These are phyloP conservation scores for Sabatieria punctata DNA, from an alignment of 2,888 invertebrate species.

Conservation along the genomic window DNA sequence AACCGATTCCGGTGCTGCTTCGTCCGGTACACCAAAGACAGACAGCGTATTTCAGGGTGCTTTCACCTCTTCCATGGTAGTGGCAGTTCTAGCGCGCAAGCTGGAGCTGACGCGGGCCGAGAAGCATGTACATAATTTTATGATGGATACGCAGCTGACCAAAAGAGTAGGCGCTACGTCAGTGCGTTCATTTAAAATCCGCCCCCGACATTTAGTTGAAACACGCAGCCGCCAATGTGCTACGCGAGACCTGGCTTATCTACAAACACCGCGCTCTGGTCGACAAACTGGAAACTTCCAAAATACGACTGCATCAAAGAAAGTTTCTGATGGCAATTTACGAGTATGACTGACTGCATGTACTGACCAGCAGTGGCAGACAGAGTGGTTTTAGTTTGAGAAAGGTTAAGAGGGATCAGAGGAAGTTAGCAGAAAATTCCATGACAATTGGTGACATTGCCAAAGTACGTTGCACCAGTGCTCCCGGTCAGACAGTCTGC, in stretches of 20 bases:
- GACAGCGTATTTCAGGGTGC: conserved; percentile 63
- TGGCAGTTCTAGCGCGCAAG: conserved; percentile 96
- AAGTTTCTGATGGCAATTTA: conserved; percentile 98
- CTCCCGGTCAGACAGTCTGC: too few relatives aligned
- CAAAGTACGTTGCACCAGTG: conserved; percentile 59
- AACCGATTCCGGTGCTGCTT: too few relatives aligned
- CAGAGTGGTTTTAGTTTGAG: conserved; percentile 53
- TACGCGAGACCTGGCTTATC: conserved; percentile 98
- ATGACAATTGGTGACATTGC: conserved; percentile 99
- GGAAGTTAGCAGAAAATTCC: conserved; percentile 96
- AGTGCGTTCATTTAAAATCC: neutral
- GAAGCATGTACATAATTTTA: conserved; percentile 99
- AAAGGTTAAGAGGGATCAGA: conserved; percentile 98
- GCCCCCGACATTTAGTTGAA: conserved; percentile 54
- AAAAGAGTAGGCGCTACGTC: conserved; percentile 62
- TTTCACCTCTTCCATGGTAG: conserved; percentile 94
- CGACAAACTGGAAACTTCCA: conserved; percentile 83
- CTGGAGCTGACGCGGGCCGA: conserved; percentile 96
- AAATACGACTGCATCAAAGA: conserved; percentile 92
- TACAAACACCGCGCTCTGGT: conserved; percentile 98
- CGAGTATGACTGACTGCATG: conserved; percentile 46
- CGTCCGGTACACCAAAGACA: too few relatives aligned
- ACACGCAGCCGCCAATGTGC: conserved; percentile 97
- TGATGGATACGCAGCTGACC: conserved; percentile 99
- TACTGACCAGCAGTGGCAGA: neutral